phyloP scores from a whole-genome alignment of 2,888 invertebrate genomes.

The Aradus depressus region DNA sequence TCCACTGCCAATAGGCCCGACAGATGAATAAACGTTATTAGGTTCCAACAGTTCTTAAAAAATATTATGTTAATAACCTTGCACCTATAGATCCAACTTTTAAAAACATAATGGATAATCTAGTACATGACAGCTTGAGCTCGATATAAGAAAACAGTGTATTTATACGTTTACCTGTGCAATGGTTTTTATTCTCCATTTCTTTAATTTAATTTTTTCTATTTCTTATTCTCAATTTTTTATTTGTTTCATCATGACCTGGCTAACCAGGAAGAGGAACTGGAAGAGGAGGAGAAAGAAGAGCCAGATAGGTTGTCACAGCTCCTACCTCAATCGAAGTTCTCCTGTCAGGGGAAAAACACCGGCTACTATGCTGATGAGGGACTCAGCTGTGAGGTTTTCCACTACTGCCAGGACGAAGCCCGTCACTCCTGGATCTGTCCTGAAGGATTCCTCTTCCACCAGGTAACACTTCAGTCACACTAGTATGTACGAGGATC shows the following conservation, averaged over 20 bases:
- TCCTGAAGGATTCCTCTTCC: conserved; percentile 80
- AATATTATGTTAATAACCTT: not conserved
- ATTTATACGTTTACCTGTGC: no score
- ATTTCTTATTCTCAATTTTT: not conserved
- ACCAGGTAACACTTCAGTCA: no score
- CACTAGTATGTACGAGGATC: no score
- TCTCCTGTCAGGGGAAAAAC: conserved; percentile 65
- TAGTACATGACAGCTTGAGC: no score
- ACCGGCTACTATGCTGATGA: conserved; percentile 88
- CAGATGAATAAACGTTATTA: no score
- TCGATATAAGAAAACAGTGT: no score
- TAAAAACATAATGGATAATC: not conserved
- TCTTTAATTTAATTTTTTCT: no score
- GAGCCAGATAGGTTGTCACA: conserved; percentile 73
- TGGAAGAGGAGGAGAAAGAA: conserved; percentile 63
- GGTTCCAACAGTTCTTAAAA: not conserved
- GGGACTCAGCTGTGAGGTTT: conserved; percentile 77
- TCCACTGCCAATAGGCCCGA: no score
- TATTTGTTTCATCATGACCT: no score
- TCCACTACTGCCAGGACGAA: conserved; percentile 86
- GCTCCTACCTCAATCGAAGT: conserved; percentile 71
- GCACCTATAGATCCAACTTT: not conserved
- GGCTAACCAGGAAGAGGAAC: conserved; percentile 42
- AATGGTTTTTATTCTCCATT: no score
- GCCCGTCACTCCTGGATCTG: conserved; percentile 88